phyloP scores from a whole-genome alignment of 2,797 vertebrate genomes.

The Eulemur mongoz region DNA sequence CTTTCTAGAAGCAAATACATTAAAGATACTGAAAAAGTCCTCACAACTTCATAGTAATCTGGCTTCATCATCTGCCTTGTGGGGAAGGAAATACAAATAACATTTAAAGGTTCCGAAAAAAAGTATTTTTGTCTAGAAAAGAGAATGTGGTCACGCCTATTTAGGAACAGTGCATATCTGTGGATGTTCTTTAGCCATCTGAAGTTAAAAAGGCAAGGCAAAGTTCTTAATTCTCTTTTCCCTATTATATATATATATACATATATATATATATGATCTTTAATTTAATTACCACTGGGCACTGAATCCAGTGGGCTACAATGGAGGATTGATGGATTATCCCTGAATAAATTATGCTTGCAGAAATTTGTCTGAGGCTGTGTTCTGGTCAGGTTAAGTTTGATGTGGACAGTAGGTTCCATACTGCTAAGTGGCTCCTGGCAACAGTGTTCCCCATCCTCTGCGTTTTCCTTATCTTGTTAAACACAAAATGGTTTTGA shows the following conservation, averaged over 20 bases:
- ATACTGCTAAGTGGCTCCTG: constrained; percentile 34
- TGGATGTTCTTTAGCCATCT: neutral
- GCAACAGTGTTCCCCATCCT: constrained; percentile 43
- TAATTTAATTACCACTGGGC: neutral
- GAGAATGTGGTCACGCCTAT: neutral
- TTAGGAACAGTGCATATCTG: neutral
- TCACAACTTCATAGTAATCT: neutral
- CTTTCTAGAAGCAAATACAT: constrained; percentile 21
- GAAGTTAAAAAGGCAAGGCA: constrained; percentile 42
- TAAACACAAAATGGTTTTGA: constrained; percentile 35
- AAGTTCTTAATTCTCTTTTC: constrained; percentile 38
- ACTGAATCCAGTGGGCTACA: neutral
- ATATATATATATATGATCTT: neutral
- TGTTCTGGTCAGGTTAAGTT: constrained; percentile 40
- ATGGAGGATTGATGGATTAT: constrained; percentile 43
- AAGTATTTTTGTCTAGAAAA: neutral
- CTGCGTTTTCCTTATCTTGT: constrained; percentile 15
- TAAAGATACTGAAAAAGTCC: constrained; percentile 7
- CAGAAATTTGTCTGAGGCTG: neutral
- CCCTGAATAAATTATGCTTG: neutral
- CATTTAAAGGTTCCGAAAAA: neutral
- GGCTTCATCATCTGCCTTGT: neutral
- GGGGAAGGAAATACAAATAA: neutral
- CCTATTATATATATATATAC: neutral
- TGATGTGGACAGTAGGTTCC: constrained; percentile 56